phyloP scores from a whole-genome alignment of 2,113 vertebrate genomes.

The Monopterus albus region DNA sequence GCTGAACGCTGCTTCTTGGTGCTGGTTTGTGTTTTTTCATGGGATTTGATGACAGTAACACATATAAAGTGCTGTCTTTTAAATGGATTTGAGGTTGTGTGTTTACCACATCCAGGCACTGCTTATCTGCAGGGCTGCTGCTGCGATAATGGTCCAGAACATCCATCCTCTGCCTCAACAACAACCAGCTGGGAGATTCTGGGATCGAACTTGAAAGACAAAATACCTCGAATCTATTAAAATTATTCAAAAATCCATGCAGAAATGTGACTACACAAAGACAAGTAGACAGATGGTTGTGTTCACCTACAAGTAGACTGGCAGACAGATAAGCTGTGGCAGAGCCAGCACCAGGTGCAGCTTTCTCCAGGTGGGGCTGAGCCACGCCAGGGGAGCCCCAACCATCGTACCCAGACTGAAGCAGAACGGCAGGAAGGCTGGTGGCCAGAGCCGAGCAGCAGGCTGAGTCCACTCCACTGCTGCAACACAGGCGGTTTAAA shows the following conservation, averaged over 20 bases:
- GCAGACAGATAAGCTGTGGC: constrained; percentile 78
- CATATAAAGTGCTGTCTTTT: neutral
- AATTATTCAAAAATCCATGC: too few relatives aligned
- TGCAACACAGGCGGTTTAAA: constrained; percentile 46
- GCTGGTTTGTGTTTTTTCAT: neutral
- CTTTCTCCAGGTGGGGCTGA: constrained; percentile 61
- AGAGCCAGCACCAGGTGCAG: constrained; percentile 75
- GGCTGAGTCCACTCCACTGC: constrained; percentile 81
- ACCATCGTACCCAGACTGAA: constrained; percentile 82
- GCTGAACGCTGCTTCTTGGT: too few relatives aligned
- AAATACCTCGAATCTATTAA: too few relatives aligned
- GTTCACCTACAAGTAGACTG: constrained; percentile 71
- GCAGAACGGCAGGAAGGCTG: constrained; percentile 76
- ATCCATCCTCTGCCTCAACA: constrained; percentile 57
- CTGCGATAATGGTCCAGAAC: constrained; percentile 66
- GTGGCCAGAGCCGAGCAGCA: constrained; percentile 69
- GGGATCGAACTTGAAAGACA: constrained; percentile 64
- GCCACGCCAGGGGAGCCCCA: constrained; percentile 68
- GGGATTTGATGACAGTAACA: neutral
- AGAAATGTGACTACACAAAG: neutral
- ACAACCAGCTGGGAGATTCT: constrained; percentile 79
- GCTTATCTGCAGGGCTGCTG: constrained; percentile 70
- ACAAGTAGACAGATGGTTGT: neutral
- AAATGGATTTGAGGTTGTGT: neutral
- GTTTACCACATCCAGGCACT: constrained; percentile 69